phyloP scores from a whole-genome alignment of 2,888 invertebrate genomes.

The Tridacna crocea region DNA sequence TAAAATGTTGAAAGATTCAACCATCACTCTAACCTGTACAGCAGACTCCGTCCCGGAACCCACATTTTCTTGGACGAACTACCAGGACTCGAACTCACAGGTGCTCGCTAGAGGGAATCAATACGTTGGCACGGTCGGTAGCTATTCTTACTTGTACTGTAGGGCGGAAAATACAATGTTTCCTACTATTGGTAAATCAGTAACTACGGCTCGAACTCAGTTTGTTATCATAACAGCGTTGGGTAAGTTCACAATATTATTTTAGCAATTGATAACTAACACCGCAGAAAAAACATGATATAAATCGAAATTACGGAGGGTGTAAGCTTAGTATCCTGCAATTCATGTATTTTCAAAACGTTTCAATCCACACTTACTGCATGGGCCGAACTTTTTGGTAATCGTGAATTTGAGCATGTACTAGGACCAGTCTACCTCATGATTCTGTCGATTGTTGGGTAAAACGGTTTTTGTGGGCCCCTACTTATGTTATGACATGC shows the following conservation, averaged over 20 bases:
- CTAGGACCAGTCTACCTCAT: too few relatives aligned
- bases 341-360: too few relatives aligned
- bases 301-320: too few relatives aligned
- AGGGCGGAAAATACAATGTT: slow-evolving; percentile 12
- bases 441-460: too few relatives aligned
- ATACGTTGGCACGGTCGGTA: neutral
- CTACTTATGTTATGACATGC: too few relatives aligned
- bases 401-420: too few relatives aligned
- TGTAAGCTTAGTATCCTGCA: too few relatives aligned
- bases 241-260: neutral
- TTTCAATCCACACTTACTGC: too few relatives aligned
- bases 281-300: too few relatives aligned
- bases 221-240: neutral
- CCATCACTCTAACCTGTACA: neutral
- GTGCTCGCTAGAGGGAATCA: neutral
- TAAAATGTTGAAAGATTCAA: neutral
- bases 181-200: neutral
- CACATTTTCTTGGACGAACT: slow-evolving; percentile 1
- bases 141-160: neutral
- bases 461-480: too few relatives aligned
- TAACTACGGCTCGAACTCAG: neutral
- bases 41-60: neutral
- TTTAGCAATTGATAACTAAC: too few relatives aligned
- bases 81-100: neutral
- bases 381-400: too few relatives aligned